Percentiles rank a stretch among this genome's conserved stretches.
Evolutionary conservation across 2,888 invertebrate genomes (phyloP).

Genomic region (Zeuzera pyrina): DNA sequence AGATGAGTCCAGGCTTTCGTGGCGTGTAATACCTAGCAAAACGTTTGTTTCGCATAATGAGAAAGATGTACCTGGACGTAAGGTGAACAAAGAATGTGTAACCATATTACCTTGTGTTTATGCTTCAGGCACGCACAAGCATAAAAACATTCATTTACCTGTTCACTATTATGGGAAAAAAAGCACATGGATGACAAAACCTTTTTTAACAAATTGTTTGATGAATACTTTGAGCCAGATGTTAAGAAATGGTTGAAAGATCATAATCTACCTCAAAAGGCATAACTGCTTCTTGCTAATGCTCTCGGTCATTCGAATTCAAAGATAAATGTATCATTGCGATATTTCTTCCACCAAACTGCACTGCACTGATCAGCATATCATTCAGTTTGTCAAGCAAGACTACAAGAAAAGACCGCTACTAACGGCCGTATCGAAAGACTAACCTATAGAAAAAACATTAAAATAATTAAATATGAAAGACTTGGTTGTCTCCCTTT

Average conservation of each 20-base stretch:
- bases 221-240: slow-evolving; percentile 15
- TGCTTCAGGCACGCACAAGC: slow-evolving; percentile 17
- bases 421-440: slow-evolving; percentile 14
- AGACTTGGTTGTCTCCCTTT: slow-evolving; percentile 5
- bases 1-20: slow-evolving; percentile 22
- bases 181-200: slow-evolving; percentile 22
- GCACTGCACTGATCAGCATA: slow-evolving; percentile 24
- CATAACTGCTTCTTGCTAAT: neutral
- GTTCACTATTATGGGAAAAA: slow-evolving; percentile 19
- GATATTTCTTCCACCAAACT: slow-evolving; percentile 25
- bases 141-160: slow-evolving; percentile 21
- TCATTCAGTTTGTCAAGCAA: slow-evolving; percentile 24
- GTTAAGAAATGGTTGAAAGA: neutral
- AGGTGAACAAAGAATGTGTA: slow-evolving; percentile 19
- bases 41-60: slow-evolving; percentile 19
- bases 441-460: slow-evolving; percentile 15
- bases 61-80: slow-evolving; percentile 15
- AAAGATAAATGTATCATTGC: slow-evolving; percentile 21
- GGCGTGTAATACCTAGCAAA: slow-evolving; percentile 20
- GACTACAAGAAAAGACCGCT: slow-evolving; percentile 17
- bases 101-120: slow-evolving; percentile 22
- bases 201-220: slow-evolving; percentile 24
- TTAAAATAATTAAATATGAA: slow-evolving; percentile 13
- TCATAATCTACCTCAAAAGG: neutral
- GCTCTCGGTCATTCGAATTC: neutral